These are phyloP conservation scores for Silurus asotus DNA, from an alignment of 2,113 vertebrate genomes.

Conservation along the genomic window DNA sequence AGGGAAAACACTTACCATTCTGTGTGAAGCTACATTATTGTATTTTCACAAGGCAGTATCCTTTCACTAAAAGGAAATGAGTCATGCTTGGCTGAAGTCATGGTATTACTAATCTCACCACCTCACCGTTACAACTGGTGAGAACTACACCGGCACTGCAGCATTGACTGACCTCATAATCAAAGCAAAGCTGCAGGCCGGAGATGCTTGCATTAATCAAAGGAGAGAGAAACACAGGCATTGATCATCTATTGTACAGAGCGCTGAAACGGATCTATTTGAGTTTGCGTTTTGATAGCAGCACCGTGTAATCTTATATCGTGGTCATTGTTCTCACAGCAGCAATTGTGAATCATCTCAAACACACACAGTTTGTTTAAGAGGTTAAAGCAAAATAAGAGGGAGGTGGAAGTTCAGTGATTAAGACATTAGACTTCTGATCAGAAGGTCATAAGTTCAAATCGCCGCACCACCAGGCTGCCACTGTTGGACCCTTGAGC, in stretches of 20 bases:
- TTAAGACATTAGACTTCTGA: too few species aligned
- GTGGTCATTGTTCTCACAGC: not conserved
- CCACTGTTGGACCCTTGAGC: too few species aligned
- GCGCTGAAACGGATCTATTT: not conserved
- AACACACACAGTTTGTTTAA: not conserved
- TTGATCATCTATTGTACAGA: not conserved
- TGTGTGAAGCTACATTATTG: not conserved
- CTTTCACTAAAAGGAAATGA: constrained; percentile 48
- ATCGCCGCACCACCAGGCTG: too few species aligned
- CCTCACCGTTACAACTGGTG: constrained; percentile 41
- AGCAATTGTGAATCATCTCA: not conserved
- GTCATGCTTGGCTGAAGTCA: constrained; percentile 43
- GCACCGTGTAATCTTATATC: not conserved
- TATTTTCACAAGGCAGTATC: not conserved
- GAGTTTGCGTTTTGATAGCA: not conserved
- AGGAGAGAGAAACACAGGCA: not conserved
- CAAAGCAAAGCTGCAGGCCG: constrained; percentile 17
- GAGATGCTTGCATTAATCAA: constrained; percentile 32
- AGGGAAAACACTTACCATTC: not conserved
- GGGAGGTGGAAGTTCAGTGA: too few species aligned
- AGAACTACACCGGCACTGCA: constrained; percentile 19
- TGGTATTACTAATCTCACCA: constrained; percentile 33
- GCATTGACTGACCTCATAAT: constrained; percentile 45
- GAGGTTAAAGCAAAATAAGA: not conserved
- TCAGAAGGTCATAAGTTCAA: too few species aligned